phyloP scores from a whole-genome alignment of 2,888 invertebrate species.

The Agonopterix subpropinquella region DNA sequence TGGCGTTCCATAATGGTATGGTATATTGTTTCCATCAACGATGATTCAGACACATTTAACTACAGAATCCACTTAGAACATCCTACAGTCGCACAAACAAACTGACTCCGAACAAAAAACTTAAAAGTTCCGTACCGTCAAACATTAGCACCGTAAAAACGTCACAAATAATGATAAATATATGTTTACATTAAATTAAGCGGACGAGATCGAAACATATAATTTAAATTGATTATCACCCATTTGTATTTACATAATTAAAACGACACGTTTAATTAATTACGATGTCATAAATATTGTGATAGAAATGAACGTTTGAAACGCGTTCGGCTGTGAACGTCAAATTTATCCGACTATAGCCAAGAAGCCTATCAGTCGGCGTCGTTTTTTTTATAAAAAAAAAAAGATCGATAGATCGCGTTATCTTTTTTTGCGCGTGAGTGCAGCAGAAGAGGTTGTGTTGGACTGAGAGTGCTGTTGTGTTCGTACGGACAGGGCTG shows the following conservation, averaged over 20 bases:
- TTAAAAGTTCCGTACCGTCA: conserved; percentile 36
- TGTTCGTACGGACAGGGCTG: conserved; percentile 55
- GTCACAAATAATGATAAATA: conserved; percentile 60
- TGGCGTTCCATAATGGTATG: conserved; percentile 75
- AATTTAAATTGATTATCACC: conserved; percentile 68
- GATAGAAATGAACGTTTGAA: conserved; percentile 47
- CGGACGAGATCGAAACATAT: conserved; percentile 59
- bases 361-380: conserved; percentile 48
- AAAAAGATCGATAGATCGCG: conserved; percentile 74
- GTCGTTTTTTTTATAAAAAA: conserved; percentile 65
- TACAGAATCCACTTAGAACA: conserved; percentile 36
- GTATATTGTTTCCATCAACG: conserved; percentile 41
- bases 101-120: conserved; percentile 36
- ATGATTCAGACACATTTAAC: conserved; percentile 29
- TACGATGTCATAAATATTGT: conserved; percentile 64
- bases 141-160: conserved; percentile 54
- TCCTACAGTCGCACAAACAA: conserved; percentile 36
- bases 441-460: conserved; percentile 73
- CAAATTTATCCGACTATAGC: conserved; percentile 60
- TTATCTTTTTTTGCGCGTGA: conserved; percentile 74
- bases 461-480: conserved; percentile 70
- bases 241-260: conserved; percentile 71
- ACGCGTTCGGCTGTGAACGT: conserved; percentile 62
- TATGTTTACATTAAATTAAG: conserved; percentile 69
- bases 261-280: conserved; percentile 70